A percentile compares a stretch with the other conserved stretches of the same genome.
phyloP scores from a whole-genome alignment of 2,797 vertebrate species.

The Cossypha polioptera region DNA sequence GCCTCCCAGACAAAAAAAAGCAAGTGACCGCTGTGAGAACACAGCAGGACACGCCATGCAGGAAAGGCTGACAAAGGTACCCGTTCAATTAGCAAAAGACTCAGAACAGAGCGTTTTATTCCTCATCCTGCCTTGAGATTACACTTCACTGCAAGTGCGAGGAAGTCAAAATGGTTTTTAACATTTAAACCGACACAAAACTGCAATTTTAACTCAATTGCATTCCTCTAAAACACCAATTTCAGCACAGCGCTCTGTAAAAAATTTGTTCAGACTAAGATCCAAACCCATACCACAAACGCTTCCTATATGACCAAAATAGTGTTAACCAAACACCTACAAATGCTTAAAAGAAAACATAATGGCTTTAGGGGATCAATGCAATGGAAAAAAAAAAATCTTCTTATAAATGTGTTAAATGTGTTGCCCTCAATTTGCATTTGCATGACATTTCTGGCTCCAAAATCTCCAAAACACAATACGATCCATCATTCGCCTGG shows the following conservation, averaged over 20 bases:
- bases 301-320: not conserved
- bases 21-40: not conserved
- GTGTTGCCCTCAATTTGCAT: not conserved
- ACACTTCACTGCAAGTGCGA: not conserved
- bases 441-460: not conserved
- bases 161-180: not conserved
- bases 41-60: accelerated
- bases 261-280: not conserved
- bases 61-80: not conserved
- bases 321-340: not conserved
- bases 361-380: not conserved
- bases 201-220: not conserved
- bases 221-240: not conserved
- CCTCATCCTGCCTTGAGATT: not conserved
- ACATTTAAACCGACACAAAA: not conserved
- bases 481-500: not conserved
- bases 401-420: not conserved
- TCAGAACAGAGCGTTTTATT: not conserved
- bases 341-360: not conserved
- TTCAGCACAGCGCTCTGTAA: not conserved
- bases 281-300: not conserved
- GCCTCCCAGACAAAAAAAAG: not conserved
- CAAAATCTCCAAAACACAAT: not conserved
- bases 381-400: not conserved
- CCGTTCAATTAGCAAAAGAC: not conserved